Percentiles rank a stretch among this genome's conserved stretches.
Evolutionary conservation across 2,113 vertebrate species (phyloP).

Genomic region (Istiophorus platypterus): DNA sequence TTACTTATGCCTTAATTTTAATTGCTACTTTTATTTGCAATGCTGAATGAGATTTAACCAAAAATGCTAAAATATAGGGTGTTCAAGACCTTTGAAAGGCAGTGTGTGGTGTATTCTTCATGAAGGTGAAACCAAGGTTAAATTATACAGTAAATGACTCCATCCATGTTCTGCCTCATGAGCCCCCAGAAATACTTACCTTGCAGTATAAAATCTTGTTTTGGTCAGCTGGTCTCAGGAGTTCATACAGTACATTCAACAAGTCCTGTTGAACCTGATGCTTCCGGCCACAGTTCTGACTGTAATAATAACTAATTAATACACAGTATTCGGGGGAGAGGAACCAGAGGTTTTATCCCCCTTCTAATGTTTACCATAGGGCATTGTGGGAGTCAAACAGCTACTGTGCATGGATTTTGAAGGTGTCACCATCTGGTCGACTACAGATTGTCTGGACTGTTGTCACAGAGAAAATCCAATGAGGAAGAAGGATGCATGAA

Average conservation of each 20-base stretch:
- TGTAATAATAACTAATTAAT: constrained; percentile 48
- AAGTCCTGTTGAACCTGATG: constrained; percentile 50
- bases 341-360: constrained; percentile 30
- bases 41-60: constrained; percentile 38
- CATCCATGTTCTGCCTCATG: constrained; percentile 21
- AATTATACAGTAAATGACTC: constrained; percentile 21
- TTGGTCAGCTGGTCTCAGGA: constrained; percentile 39
- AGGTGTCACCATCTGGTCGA: constrained; percentile 45
- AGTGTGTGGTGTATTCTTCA: constrained; percentile 45
- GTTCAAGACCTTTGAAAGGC: constrained; percentile 57
- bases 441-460: constrained; percentile 54
- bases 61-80: constrained; percentile 47
- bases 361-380: constrained; percentile 29
- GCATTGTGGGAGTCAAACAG: constrained; percentile 43
- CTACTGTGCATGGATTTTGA: constrained; percentile 41
- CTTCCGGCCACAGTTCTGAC: constrained; percentile 49
- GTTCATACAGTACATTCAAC: constrained; percentile 58
- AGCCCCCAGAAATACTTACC: constrained; percentile 64
- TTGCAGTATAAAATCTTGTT: constrained; percentile 61
- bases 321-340: constrained; percentile 44
- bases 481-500: constrained; percentile 52
- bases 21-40: constrained; percentile 46
- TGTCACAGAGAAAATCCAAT: constrained; percentile 48
- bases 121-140: constrained; percentile 44
- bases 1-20: constrained; percentile 23